A percentile compares a stretch with the other conserved stretches of the same genome.
Conservation (phyloP, 2,888 invertebrate genomes). For the Dicranocentrus wangi region DNA sequence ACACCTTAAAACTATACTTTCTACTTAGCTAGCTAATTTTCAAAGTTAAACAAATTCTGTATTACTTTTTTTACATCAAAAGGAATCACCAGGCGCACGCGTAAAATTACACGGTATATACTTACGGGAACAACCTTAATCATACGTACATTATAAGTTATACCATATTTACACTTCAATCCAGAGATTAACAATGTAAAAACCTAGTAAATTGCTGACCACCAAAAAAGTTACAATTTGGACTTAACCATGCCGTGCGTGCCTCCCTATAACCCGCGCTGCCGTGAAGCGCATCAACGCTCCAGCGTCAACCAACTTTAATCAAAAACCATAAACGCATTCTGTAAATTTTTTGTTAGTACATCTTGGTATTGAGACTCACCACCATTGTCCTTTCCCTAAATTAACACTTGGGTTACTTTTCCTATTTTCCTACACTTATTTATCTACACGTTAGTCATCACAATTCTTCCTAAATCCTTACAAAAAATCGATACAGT, state of each 20-base stretch:
- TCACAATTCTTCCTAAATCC: constrained; percentile 6
- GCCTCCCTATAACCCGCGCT: no score
- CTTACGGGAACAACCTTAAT: constrained; percentile 9
- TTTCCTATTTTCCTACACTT: no score
- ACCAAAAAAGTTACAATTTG: background rate
- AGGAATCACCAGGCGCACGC: constrained; percentile 27
- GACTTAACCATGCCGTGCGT: background rate
- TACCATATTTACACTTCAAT: background rate
- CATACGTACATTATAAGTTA: constrained; percentile 6
- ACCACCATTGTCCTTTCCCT: background rate
- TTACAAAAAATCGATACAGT: background rate
- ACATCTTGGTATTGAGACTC: background rate
- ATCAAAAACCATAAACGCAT: no score
- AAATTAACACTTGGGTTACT: no score
- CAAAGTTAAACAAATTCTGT: background rate
- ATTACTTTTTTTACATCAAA: background rate
- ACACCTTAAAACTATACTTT: background rate
- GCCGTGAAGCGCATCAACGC: no score
- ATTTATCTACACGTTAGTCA: background rate
- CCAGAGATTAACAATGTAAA: background rate
- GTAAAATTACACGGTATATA: constrained; percentile 18
- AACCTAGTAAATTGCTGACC: constrained; percentile 3
- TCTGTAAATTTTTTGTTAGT: no score
- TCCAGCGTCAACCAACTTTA: no score
- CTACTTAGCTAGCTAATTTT: background rate